Base-by-base conservation (phyloP, 2,888 invertebrate genomes). In the Rosalia funebris region DNA sequence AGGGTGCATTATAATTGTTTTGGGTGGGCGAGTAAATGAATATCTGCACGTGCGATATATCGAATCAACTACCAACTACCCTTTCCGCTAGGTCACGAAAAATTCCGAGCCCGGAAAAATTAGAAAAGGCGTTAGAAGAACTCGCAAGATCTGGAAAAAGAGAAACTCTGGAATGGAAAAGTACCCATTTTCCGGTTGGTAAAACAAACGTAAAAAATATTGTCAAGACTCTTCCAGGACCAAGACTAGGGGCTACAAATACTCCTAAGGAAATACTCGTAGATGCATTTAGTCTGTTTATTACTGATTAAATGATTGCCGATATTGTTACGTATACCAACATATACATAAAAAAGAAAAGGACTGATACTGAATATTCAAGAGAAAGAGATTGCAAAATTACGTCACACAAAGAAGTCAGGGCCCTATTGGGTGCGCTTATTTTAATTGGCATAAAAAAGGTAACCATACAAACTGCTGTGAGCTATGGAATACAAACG, bases 341-440 rank as follows among this genome's bases (percentile, higher is more conserved):
- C 53, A 47, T 65, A 37, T 65, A 60, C 57, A 69, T 69, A 42
- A 11, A 54, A 53, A 57, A 62, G 12, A 57, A 57, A 20, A 54
- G 53, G 50, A 16, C 34, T 37, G 25, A 25, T 16, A 48, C 36
- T 19, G 42, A 61, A 32, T 62, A 59, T 31, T 44, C 42, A 50
- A 57, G 50, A 39, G 60, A 60, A 25, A 46, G 60, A 34, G 60
- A 60, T 32, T 39, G 42, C 19, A 60, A 42, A 48, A 10, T 39
- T n/a, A 63, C 63, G 10, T 60, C 57, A 48, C 58, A 55, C 44
- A 12, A 56, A 44, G 65, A 67, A 63, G 63, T 69, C 25, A 56
- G 57, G 42, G 68, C 71, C 42, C 59, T 71, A n/a, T 54, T 63
- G 36, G 67, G 68, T 14, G 32, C 41, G 20, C 36, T n/a, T 25